These are phyloP conservation scores for Laodelphax striatellus DNA, from an alignment of 1,140 invertebrate species.

Conservation along the genomic window DNA sequence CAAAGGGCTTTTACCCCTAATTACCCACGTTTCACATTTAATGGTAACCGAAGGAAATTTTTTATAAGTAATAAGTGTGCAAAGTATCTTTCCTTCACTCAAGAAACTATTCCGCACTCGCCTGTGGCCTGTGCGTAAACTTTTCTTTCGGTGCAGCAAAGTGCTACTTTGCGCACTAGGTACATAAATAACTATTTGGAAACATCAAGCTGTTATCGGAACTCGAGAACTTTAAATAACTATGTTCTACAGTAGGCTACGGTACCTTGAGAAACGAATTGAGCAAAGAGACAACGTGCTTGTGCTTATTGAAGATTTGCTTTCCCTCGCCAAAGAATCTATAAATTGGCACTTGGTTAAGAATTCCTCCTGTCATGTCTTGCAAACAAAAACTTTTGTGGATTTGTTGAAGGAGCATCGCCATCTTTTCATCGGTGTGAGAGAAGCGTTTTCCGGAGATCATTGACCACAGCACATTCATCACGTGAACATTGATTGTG, in stretches of 20 bases:
- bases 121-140: too few relatives aligned
- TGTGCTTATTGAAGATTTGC: slow-evolving; percentile 43
- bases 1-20: too few relatives aligned
- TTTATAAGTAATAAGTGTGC: too few relatives aligned
- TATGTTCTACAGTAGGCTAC: not conserved
- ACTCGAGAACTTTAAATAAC: too few relatives aligned
- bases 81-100: too few relatives aligned
- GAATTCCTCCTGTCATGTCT: slow-evolving; percentile 51
- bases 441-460: slow-evolving; percentile 43
- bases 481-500: slow-evolving; percentile 44
- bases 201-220: too few relatives aligned
- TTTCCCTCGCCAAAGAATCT: slow-evolving; percentile 43
- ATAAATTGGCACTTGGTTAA: slow-evolving; percentile 52
- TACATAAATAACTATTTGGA: too few relatives aligned
- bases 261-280: slow-evolving; percentile 24
- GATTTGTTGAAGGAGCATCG: slow-evolving; percentile 38
- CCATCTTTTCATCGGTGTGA: slow-evolving; percentile 38
- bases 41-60: too few relatives aligned
- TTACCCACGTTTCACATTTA: too few relatives aligned
- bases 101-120: too few relatives aligned
- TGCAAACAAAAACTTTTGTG: slow-evolving; percentile 43
- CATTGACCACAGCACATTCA: slow-evolving; percentile 62
- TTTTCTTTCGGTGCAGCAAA: too few relatives aligned
- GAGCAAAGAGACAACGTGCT: slow-evolving; percentile 29
- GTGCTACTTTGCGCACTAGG: too few relatives aligned